A percentile compares a stretch with the other conserved stretches of the same genome.
These are phyloP conservation scores for Morpho achilles DNA, from an alignment of 2,888 invertebrate genomes.

Conservation along the genomic window DNA sequence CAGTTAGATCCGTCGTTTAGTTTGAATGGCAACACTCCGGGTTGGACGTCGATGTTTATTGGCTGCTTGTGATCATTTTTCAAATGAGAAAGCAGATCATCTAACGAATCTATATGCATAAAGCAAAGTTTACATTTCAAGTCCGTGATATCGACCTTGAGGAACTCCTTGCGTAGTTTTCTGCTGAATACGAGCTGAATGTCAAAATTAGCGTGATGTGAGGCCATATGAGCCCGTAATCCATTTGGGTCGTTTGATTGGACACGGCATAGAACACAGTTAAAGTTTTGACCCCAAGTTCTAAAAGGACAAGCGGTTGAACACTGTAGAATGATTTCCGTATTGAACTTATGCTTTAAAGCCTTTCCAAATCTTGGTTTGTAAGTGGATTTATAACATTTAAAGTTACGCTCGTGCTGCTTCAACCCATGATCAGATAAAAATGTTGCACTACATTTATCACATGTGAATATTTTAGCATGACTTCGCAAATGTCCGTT, in stretches of 20 bases:
- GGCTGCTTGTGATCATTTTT: slow-evolving; percentile 70
- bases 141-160: slow-evolving; percentile 68
- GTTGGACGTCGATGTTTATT: slow-evolving; percentile 61
- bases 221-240: slow-evolving; percentile 61
- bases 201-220: slow-evolving; percentile 62
- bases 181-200: slow-evolving; percentile 63
- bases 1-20: slow-evolving; percentile 61
- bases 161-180: slow-evolving; percentile 63
- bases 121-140: slow-evolving; percentile 69
- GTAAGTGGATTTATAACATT: slow-evolving; percentile 64
- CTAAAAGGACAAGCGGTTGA: slow-evolving; percentile 68
- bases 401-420: slow-evolving; percentile 66
- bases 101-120: slow-evolving; percentile 56
- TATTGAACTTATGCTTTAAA: slow-evolving; percentile 63
- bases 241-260: slow-evolving; percentile 70
- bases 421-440: slow-evolving; percentile 60
- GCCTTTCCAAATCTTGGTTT: slow-evolving; percentile 67
- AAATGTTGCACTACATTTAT: slow-evolving; percentile 67
- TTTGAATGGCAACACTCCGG: slow-evolving; percentile 67
- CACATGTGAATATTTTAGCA: slow-evolving; percentile 65
- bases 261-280: slow-evolving; percentile 65
- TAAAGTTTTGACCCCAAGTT: slow-evolving; percentile 71
- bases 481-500: slow-evolving; percentile 65
- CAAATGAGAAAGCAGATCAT: slow-evolving; percentile 58
- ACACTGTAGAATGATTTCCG: slow-evolving; percentile 67